phyloP scores from a whole-genome alignment of 2,113 vertebrate species.

The Cynopterus brachyotis region DNA sequence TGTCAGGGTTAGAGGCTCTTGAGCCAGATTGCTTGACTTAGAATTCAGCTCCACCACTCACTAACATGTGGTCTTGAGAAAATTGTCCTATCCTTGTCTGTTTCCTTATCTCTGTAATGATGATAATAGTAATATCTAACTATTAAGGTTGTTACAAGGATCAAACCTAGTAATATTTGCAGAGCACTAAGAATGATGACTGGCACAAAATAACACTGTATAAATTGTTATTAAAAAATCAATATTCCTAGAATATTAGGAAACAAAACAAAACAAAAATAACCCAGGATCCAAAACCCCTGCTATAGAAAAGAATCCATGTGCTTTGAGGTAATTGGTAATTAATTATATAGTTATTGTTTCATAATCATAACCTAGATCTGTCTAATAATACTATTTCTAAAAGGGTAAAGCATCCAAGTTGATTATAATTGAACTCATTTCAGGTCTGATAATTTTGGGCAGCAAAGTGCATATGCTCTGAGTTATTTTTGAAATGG shows the following conservation, averaged over 20 bases:
- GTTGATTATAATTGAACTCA: background rate
- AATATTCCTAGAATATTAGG: background rate
- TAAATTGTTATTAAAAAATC: background rate
- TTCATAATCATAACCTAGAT: background rate
- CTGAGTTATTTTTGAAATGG: background rate
- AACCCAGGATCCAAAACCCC: background rate
- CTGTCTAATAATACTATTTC: background rate
- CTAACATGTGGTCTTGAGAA: background rate
- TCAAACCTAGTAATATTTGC: background rate
- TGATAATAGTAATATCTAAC: background rate
- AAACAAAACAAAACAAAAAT: background rate
- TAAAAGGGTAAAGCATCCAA: background rate
- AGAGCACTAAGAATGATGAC: background rate
- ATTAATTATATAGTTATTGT: background rate
- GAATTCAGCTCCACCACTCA: background rate
- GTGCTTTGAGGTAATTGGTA: background rate
- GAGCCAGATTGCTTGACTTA: background rate
- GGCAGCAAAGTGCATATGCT: background rate
- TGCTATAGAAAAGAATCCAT: background rate
- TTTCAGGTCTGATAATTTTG: background rate
- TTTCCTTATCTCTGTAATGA: background rate
- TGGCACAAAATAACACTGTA: background rate
- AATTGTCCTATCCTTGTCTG: background rate
- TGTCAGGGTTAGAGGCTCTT: background rate
- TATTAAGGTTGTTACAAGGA: background rate